These are phyloP conservation scores for Armadillidium nasatum DNA, from an alignment of 1,140 invertebrate species.

Conservation along the genomic window DNA sequence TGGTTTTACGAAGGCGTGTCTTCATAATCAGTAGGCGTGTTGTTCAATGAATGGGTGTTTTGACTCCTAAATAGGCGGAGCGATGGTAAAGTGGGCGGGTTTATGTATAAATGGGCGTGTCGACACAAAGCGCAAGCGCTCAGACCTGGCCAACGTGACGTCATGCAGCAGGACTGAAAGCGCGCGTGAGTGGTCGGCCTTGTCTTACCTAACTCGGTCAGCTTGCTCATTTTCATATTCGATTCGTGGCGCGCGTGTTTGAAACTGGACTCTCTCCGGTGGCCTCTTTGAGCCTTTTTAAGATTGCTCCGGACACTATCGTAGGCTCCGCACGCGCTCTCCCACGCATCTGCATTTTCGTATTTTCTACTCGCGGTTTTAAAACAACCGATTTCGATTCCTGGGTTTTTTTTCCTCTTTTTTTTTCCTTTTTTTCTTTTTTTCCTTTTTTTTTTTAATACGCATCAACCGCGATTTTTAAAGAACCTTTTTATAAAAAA, in stretches of 20 bases:
- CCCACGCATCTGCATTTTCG: neutral
- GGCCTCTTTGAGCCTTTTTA: neutral
- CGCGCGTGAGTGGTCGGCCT: constrained; percentile 1
- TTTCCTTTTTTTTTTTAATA: too few species aligned
- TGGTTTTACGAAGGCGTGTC: neutral
- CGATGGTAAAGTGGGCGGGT: neutral
- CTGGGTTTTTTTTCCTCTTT: too few species aligned
- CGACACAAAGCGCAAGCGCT: neutral
- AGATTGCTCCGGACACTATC: neutral
- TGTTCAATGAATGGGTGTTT: constrained; percentile 9
- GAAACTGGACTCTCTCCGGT: neutral
- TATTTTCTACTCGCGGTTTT: neutral
- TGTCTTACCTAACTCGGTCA: neutral
- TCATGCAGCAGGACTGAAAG: constrained; percentile 5
- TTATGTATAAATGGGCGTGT: neutral
- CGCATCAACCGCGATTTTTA: too few species aligned
- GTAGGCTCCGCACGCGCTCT: neutral
- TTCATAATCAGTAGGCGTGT: constrained; percentile 9
- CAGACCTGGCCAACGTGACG: neutral
- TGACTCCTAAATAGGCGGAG: neutral
- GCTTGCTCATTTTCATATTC: constrained; percentile 4
- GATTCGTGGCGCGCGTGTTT: constrained; percentile 6
- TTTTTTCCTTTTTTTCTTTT: too few species aligned
- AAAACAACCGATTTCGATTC: too few species aligned
- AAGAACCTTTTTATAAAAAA: too few species aligned